Evolutionary conservation across 2,113 vertebrate genomes (phyloP), one percentile per base, ranked within the genome.

Genomic region (Callopanchax toddi): DNA sequence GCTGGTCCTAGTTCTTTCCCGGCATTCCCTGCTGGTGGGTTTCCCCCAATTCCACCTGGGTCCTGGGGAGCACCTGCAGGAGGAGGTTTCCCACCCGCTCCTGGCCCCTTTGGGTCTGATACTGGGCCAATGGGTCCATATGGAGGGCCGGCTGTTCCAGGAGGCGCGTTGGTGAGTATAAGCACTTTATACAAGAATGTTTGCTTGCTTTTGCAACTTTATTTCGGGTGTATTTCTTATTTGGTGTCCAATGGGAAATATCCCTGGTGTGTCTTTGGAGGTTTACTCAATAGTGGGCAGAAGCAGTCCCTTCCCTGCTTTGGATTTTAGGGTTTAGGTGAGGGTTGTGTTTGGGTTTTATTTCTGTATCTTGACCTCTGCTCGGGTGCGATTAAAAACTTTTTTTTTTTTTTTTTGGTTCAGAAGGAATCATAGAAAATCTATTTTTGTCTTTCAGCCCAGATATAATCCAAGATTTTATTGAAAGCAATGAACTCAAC

Each of bases 361-460:
- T 21, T 42, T 56, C 51, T 66, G 5, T 25, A 0, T 78, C 62
- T 37, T 65, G 39, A 68, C 51, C 61, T 81, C 79, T 76, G 75
- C 71, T 66, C 61, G 50, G 49, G 22, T 63, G 66, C 46, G 49
- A 60, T 64, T 25, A 46, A 71, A 67, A 53, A n/a, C n/a, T n/a
- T n/a, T n/a, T 32, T 32, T 26, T 26, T 26, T 26, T 32, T 32
- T 8, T 67, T 17, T 44, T 46, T 48, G 64, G 32, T 69, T 45
- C 48, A 67, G 66, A 50, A 43, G 16, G 45, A 71, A 59, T 78
- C 69, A 77, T 78, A 58, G 79, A 82, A 83, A 73, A 69, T 86
- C 53, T 89, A 81, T 91, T 91, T 60, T 92, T 93, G 83, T 93
- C 74, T 93, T 93, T 86, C 92, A 93, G 92, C 91, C 91, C 71